phyloP scores from a whole-genome alignment of 2,113 vertebrate genomes.

The Conger conger region DNA sequence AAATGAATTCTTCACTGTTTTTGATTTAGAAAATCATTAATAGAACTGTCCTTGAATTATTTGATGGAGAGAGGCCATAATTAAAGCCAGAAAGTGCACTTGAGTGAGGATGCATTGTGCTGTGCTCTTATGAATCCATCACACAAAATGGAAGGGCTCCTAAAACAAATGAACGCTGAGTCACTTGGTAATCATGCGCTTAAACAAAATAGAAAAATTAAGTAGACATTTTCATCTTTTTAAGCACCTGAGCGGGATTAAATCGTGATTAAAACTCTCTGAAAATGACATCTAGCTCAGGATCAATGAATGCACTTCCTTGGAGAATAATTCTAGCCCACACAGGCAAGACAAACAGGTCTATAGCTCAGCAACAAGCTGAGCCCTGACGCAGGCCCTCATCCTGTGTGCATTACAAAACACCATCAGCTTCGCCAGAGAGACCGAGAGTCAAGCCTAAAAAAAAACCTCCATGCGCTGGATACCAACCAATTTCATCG shows the following conservation, averaged over 20 bases:
- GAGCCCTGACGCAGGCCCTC: not conserved
- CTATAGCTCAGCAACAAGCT: not conserved
- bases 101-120: not conserved
- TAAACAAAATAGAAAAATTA: not conserved
- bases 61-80: not conserved
- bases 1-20: not conserved
- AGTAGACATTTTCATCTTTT: not conserved
- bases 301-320: not conserved
- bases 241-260: conserved; percentile 18
- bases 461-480: not conserved
- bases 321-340: not conserved
- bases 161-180: not conserved
- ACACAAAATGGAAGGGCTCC: not conserved
- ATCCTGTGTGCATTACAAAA: not conserved
- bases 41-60: not conserved
- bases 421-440: not conserved
- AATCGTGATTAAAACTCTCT: not conserved
- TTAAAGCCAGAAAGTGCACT: not conserved
- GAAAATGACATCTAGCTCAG: not conserved
- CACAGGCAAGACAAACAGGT: conserved; percentile 8
- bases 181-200: not conserved
- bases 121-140: not conserved
- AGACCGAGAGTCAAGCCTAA: not conserved
- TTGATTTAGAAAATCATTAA: not conserved
- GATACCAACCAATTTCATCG: not conserved